These are phyloP conservation scores for Xiphorhynchus elegans DNA, from an alignment of 2,113 vertebrate genomes.

Conservation along the genomic window DNA sequence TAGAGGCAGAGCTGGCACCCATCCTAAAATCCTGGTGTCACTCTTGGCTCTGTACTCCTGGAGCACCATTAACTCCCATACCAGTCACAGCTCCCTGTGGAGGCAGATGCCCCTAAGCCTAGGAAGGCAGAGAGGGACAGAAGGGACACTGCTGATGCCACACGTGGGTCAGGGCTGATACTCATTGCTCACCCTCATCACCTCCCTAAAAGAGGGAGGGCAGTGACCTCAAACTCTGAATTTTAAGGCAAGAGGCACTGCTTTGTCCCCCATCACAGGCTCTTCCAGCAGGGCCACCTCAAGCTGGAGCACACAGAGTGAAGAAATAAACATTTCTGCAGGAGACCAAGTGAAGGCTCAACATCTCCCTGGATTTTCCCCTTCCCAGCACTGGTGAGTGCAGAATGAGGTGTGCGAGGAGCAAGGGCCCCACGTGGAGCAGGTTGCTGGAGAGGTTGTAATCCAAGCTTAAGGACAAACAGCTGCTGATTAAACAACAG, in stretches of 20 bases:
- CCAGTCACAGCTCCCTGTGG: neutral
- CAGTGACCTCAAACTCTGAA: neutral
- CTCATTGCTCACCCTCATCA: rapidly evolving
- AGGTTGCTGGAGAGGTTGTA: neutral
- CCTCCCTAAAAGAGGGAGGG: neutral
- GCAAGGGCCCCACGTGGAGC: neutral
- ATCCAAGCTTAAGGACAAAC: constrained; percentile 32
- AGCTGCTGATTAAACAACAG: constrained; percentile 53
- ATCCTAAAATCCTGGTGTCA: neutral
- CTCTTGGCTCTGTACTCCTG: neutral
- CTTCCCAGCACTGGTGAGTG: rapidly evolving
- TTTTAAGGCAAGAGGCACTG: rapidly evolving
- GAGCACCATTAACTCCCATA: rapidly evolving
- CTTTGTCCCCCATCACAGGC: neutral
- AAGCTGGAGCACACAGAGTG: neutral
- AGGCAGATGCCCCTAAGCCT: neutral
- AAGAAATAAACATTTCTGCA: neutral
- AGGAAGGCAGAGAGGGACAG: neutral
- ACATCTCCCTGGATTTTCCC: neutral
- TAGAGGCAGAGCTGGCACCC: constrained; percentile 13
- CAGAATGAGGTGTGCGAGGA: rapidly evolving
- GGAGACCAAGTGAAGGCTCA: neutral
- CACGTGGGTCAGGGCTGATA: rapidly evolving
- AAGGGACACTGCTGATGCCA: neutral
- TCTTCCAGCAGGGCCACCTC: neutral